A percentile compares a stretch with the other conserved stretches of the same genome.
These are phyloP conservation scores for Potamilus streckersoni DNA, from an alignment of 1,140 invertebrate genomes.

Conservation along the genomic window DNA sequence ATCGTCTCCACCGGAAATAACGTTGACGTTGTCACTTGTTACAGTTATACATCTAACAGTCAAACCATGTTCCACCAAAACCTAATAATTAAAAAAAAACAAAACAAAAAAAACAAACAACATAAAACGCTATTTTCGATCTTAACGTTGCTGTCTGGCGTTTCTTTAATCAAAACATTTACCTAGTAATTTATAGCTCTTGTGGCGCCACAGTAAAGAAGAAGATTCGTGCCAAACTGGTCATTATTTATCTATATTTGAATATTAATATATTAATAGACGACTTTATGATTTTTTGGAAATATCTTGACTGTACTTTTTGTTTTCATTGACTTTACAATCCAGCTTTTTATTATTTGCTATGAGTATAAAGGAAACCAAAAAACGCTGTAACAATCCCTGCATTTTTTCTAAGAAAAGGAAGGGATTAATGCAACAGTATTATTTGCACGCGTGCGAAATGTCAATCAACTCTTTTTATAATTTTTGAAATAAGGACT, in stretches of 20 bases:
- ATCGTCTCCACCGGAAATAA: slow-evolving; percentile 16
- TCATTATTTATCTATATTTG: not conserved
- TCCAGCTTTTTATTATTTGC: too few species aligned
- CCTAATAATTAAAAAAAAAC: slow-evolving; percentile 4
- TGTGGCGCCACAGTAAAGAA: not conserved
- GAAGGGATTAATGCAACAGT: too few species aligned
- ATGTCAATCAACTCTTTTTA: too few species aligned
- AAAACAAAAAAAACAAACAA: too few species aligned
- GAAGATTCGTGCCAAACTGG: not conserved
- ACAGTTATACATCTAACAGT: slow-evolving; percentile 13
- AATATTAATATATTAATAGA: not conserved
- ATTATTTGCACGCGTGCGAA: too few species aligned
- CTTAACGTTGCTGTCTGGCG: not conserved
- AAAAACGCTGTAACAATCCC: too few species aligned
- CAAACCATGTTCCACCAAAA: slow-evolving; percentile 22
- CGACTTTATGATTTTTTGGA: not conserved
- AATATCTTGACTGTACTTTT: too few species aligned
- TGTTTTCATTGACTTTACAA: too few species aligned
- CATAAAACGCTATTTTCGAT: not conserved
- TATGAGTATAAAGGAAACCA: too few species aligned
- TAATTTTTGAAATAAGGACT: too few species aligned
- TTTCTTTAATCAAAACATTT: not conserved
- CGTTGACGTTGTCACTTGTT: slow-evolving; percentile 13
- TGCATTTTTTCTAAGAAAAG: too few species aligned
- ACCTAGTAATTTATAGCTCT: not conserved